Evolutionary conservation across 2,113 vertebrate genomes (phyloP).

Genomic region (Oryzias woworae): DNA sequence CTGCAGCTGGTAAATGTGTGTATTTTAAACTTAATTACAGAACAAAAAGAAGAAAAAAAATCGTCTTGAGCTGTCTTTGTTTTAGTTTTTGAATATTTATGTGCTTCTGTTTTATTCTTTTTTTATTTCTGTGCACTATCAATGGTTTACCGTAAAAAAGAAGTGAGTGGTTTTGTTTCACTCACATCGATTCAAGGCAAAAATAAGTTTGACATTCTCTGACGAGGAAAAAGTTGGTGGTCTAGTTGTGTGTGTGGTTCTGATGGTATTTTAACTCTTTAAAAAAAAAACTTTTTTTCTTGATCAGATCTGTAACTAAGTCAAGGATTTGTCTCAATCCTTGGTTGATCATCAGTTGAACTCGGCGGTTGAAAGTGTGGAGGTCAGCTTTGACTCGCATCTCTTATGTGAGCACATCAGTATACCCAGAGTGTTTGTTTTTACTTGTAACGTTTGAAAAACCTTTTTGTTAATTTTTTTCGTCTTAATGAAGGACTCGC

Average conservation of each 20-base stretch:
- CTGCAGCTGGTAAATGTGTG: constrained; percentile 61
- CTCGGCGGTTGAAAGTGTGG: neutral
- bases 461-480: constrained; percentile 31
- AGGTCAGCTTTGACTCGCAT: constrained; percentile 35
- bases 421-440: constrained; percentile 56
- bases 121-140: constrained; percentile 68
- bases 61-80: constrained; percentile 59
- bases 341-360: constrained; percentile 45
- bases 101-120: constrained; percentile 55
- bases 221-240: constrained; percentile 46
- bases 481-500: constrained; percentile 25
- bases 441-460: constrained; percentile 56
- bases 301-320: constrained; percentile 37
- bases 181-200: constrained; percentile 56
- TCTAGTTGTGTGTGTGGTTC: constrained; percentile 64
- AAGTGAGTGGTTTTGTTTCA: constrained; percentile 50
- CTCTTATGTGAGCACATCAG: constrained; percentile 34
- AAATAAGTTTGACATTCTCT: constrained; percentile 23
- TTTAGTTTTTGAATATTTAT: constrained; percentile 66
- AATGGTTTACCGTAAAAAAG: constrained; percentile 63
- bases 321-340: constrained; percentile 36
- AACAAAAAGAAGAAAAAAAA: constrained; percentile 40
- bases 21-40: constrained; percentile 63
- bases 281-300: constrained; percentile 39
- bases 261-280: constrained; percentile 56